Conservation (phyloP, 1,140 invertebrate genomes). For the Neotoxoptera formosana region DNA sequence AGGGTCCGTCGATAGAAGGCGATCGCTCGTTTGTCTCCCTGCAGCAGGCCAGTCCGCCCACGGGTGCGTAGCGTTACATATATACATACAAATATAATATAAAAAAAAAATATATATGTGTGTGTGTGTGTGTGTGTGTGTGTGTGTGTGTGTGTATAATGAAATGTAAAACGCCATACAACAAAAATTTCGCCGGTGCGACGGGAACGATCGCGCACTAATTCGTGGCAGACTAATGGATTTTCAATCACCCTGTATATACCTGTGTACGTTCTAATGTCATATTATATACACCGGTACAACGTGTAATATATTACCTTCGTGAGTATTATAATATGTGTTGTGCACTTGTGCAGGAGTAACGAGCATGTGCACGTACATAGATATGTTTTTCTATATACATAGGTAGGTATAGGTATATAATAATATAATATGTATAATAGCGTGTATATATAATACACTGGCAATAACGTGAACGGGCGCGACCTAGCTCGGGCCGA, state of each 20-base stretch:
- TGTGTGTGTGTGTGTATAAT: no score
- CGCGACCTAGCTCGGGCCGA: neutral
- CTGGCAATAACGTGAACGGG: neutral
- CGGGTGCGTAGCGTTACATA: neutral
- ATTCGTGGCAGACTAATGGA: neutral
- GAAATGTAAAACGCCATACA: neutral
- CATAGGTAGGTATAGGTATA: neutral
- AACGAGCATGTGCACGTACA: neutral
- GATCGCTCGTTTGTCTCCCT: neutral
- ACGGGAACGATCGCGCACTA: neutral
- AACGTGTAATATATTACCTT: neutral
- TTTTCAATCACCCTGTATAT: neutral
- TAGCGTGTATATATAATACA: neutral
- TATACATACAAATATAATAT: neutral
- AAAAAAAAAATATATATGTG: no score
- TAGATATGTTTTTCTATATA: neutral
- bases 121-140: no score
- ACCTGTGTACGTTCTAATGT: neutral
- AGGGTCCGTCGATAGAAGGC: neutral
- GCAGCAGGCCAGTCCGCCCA: neutral
- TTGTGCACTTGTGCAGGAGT: neutral
- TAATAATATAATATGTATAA: neutral
- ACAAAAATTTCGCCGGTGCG: neutral
- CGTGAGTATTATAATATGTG: neutral
- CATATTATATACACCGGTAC: neutral